Evolutionary conservation across 2,797 vertebrate genomes (phyloP).

Genomic region (Cebuella pygmaea): DNA sequence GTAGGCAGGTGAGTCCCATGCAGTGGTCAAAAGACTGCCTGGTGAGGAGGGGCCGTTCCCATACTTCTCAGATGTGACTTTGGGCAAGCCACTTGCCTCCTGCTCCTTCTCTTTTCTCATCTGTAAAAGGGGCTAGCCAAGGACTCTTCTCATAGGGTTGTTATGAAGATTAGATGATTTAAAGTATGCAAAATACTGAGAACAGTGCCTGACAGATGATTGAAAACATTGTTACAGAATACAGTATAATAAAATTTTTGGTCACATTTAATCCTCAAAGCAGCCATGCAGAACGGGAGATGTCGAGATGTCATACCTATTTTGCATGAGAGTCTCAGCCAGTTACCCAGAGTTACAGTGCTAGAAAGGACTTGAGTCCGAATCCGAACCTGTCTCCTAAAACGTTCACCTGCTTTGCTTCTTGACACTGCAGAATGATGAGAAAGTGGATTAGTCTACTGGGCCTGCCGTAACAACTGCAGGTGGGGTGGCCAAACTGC

Average conservation of each 20-base stretch:
- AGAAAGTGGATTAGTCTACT: neutral
- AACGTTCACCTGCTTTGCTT: neutral
- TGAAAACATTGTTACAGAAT: neutral
- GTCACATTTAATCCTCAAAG: neutral
- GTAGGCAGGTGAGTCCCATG: accelerated
- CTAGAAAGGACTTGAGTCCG: neutral
- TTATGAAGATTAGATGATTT: neutral
- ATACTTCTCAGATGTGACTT: neutral
- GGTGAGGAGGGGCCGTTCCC: neutral
- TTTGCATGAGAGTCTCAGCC: neutral
- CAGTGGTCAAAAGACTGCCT: neutral
- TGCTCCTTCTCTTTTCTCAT: neutral
- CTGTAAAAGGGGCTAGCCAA: neutral
- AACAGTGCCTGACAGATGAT: neutral
- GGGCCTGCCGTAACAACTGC: neutral
- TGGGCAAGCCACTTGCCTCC: neutral
- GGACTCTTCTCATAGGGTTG: neutral
- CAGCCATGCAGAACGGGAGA: neutral
- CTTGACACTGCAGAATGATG: neutral
- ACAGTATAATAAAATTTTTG: neutral
- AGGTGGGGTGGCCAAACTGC: neutral
- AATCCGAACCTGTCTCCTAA: neutral
- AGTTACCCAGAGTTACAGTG: neutral
- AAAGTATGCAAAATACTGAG: neutral
- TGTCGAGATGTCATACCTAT: neutral